These are phyloP conservation scores for Andricus quercusramuli DNA, from an alignment of 2,888 invertebrate species.

Conservation along the genomic window DNA sequence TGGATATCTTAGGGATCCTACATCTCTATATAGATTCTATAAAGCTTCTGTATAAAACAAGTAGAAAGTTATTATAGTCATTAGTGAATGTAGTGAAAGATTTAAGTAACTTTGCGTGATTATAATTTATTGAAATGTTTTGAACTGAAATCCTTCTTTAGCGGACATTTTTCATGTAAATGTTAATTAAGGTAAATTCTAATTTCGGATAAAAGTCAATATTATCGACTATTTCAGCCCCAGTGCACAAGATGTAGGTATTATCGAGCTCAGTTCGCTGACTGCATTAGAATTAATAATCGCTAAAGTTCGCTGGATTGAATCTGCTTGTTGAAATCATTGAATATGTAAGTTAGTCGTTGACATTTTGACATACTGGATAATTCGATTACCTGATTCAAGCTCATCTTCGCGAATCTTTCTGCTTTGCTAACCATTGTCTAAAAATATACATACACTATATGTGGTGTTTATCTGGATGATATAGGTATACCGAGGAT, in stretches of 20 bases:
- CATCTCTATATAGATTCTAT: background rate
- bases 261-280: background rate
- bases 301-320: background rate
- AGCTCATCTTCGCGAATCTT: background rate
- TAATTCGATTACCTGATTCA: background rate
- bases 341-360: constrained; percentile 9
- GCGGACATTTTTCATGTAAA: background rate
- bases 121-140: too few species aligned
- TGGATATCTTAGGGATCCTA: too few species aligned
- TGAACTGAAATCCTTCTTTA: too few species aligned
- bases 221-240: background rate
- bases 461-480: background rate
- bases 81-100: background rate
- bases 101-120: too few species aligned
- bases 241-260: background rate
- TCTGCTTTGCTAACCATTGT: background rate
- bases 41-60: background rate
- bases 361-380: background rate
- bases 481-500: background rate
- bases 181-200: background rate
- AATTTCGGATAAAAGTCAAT: background rate
- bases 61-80: background rate
- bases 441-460: background rate
- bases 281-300: constrained; percentile 25
- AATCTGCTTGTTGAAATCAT: constrained; percentile 23